Evolutionary conservation across 1,140 invertebrate genomes (phyloP), one percentile per base, ranked within the genome.

Genomic region (Drosophila hydei): DNA sequence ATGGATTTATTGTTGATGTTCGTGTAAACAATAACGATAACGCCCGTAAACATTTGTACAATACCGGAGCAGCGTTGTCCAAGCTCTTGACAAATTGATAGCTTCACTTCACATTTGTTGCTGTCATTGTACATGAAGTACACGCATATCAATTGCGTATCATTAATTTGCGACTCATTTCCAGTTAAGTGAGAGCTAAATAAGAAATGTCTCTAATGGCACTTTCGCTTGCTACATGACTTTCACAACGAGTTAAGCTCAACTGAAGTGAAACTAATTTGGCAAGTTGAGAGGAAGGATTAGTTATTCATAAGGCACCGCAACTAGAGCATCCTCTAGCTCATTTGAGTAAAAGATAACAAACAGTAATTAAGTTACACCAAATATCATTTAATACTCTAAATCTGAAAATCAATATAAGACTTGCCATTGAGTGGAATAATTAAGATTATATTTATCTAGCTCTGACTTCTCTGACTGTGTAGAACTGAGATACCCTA

Each of bases 21-120:
- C 40, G 58, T 79, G 76, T 77, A 85, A 84, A 85, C 69, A 85
- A 85, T 74, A 79, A 85, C 72, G 61, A 75, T 85, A 77, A 73
- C 61, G 76, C 27, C 59, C 56, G 56, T 63, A 65, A 85, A 76
- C 78, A 83, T 79, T 84, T 83, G 72, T 58, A 54, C 61, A 58
- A 27, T 63, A 62, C 43, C 11, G 48, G 36, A 52, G 36, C 51
- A 48, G 50, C 36, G 55, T 63, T 63, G 11, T 25, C 12, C 25
- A 62, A 52, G 36, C 62, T 14, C 16, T 16, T n/a, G 12, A 25
- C 14, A 25, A 38, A 8, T 62, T 52, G 33, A 62, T 38, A 27
- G 38, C 42, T 21, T 21, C 30, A 60, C 48, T 68, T 61, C 38
- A 54, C 38, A 54, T 47, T 62, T 27, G 48, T 33, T 9, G 51